Evolutionary conservation across 1,140 invertebrate genomes (phyloP).

Genomic region (Drosophila bocki): DNA sequence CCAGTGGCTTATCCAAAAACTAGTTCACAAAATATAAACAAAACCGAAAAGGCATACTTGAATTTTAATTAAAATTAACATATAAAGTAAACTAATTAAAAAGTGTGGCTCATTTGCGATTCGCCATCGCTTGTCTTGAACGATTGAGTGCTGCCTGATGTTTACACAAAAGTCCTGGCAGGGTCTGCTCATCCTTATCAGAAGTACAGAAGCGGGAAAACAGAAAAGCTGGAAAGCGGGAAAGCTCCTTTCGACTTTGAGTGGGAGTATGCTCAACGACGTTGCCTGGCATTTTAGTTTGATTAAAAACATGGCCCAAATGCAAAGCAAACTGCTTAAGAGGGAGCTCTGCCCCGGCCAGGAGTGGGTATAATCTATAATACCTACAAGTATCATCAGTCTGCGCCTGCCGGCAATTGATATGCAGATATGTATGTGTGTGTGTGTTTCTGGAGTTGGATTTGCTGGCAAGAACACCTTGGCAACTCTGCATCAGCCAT

Average conservation of each 20-base stretch:
- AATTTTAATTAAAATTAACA: slow-evolving; percentile 13
- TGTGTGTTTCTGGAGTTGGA: neutral
- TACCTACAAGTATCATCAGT: slow-evolving; percentile 38
- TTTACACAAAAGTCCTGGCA: slow-evolving; percentile 9
- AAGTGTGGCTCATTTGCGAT: slow-evolving; percentile 5
- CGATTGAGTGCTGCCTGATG: slow-evolving; percentile 17
- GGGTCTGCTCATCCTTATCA: slow-evolving; percentile 12
- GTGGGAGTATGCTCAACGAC: slow-evolving; percentile 22
- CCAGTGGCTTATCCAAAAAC: neutral
- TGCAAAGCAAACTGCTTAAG: slow-evolving; percentile 25
- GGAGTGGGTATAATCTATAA: slow-evolving; percentile 37
- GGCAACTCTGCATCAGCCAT: slow-evolving; percentile 39
- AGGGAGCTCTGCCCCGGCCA: neutral
- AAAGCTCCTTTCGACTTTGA: neutral
- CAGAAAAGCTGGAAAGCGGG: neutral
- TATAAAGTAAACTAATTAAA: slow-evolving; percentile 15
- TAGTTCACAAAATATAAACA: neutral
- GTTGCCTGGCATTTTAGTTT: slow-evolving; percentile 78
- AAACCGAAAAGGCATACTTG: neutral
- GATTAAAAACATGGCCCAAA: slow-evolving; percentile 70
- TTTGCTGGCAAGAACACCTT: slow-evolving; percentile 38
- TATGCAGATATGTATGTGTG: slow-evolving; percentile 46
- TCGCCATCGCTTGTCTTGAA: neutral
- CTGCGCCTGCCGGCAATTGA: slow-evolving; percentile 60
- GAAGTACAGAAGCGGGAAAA: neutral